Base-by-base conservation (phyloP, 2,888 invertebrate genomes). In the Meghimatium bilineatum region DNA sequence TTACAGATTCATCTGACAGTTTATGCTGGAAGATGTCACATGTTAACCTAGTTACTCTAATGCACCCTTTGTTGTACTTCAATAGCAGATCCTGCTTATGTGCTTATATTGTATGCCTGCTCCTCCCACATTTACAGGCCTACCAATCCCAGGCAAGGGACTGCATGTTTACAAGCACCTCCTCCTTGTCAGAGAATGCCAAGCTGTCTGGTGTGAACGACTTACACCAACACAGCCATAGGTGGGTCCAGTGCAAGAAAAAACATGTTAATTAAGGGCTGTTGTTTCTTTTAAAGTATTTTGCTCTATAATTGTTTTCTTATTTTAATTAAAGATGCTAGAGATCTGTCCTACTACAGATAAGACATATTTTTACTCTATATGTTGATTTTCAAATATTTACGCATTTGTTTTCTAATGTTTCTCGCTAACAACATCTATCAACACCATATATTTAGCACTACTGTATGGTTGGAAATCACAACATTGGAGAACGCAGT, bases 121-220 rank as follows among this genome's bases (percentile, higher is more conserved):
- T 49, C 32, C 49, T 74, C 32, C 44, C 52, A 66, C 66, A 69
- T 87, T 56, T 90, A 32, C 90, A 92, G 92, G 91, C 92, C 17
- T 92, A 92, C 86, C 89, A 90, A 74, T 81, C 85, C 76, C 87
- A 85, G 63, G 82, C 84, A 29, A 69, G 75, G 52, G 87, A 87
- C 66, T 84, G 81, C 23, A 75, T 85, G 38, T 76, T 69, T 29
- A 63, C 86, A 32, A 87, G 87, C 66, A 34, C 75, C 14, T 49
- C 79, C 3, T 87, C 87, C 14, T 56, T 85, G n/a, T 67, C 77
- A 34, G 83, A 86, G n/a, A 71, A 74, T 29, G 49, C 66, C 83
- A 44, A 81, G 60, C 52, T 52, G 74, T 69, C 78, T 63, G 72
- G 49, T 49, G 52, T 80, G 52, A 71, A 44, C n/a, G n/a, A 49